phyloP scores from a whole-genome alignment of 2,113 vertebrate species.

The Chloebia gouldiae region DNA sequence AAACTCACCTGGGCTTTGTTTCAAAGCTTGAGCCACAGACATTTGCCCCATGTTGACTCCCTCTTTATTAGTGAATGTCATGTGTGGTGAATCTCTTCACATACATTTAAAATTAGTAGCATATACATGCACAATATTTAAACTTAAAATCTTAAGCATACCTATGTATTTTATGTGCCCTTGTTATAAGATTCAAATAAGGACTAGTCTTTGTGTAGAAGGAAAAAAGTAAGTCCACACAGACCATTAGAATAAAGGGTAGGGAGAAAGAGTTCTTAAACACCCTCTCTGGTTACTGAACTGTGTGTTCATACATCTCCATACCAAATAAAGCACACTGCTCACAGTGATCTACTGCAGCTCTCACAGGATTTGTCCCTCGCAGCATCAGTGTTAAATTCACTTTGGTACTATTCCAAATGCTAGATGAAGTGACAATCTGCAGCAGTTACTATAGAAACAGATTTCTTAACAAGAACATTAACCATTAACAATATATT shows the following conservation, averaged over 20 bases:
- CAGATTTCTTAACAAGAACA: constrained; percentile 1
- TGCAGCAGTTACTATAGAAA: constrained; percentile 59
- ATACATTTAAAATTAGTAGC: background rate
- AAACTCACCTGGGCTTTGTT: background rate
- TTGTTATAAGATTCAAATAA: background rate
- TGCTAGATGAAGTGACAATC: background rate
- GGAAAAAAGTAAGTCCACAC: background rate
- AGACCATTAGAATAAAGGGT: background rate
- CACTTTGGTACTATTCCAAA: constrained; percentile 40
- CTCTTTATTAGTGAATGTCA: background rate
- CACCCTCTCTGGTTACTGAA: constrained; percentile 1
- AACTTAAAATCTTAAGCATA: background rate
- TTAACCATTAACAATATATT: background rate
- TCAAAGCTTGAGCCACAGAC: background rate
- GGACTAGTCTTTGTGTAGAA: background rate
- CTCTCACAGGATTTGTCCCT: background rate
- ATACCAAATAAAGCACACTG: constrained; percentile 22
- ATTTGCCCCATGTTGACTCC: background rate
- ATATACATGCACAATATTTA: background rate
- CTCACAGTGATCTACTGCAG: background rate
- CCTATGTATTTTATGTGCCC: background rate
- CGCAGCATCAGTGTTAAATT: background rate
- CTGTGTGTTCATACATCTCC: background rate
- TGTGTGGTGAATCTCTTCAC: background rate
- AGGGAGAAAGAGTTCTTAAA: background rate